phyloP scores from a whole-genome alignment of 2,113 vertebrate genomes.

The Piprites chloris region DNA sequence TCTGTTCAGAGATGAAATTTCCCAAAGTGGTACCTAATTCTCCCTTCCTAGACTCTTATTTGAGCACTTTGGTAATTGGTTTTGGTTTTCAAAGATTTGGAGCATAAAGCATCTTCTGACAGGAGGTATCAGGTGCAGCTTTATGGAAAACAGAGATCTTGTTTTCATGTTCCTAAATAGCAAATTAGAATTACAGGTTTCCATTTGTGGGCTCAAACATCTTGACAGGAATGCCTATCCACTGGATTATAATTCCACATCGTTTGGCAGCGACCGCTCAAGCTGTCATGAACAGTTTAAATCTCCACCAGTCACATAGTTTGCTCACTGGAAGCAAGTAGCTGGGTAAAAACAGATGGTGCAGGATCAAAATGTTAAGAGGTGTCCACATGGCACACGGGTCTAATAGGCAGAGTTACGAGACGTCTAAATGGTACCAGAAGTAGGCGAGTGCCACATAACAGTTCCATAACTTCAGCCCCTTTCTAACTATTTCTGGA shows the following conservation, averaged over 20 bases:
- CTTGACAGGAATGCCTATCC: not conserved
- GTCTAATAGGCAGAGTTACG: not conserved
- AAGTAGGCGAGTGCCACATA: not conserved
- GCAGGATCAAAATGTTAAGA: not conserved
- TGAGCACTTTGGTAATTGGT: not conserved
- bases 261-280: not conserved
- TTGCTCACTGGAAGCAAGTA: not conserved
- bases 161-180: not conserved
- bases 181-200: slow-evolving; percentile 16
- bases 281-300: slow-evolving; percentile 15
- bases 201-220: not conserved
- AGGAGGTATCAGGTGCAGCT: not conserved
- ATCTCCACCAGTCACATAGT: not conserved
- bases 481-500: not conserved
- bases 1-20: not conserved
- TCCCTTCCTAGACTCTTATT: not conserved
- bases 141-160: not conserved
- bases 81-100: not conserved
- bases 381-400: not conserved
- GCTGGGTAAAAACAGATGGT: not conserved
- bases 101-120: not conserved
- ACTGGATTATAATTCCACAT: not conserved
- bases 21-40: not conserved
- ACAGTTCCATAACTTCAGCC: not conserved
- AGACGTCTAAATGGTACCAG: not conserved